A percentile compares a stretch with the other conserved stretches of the same genome.
These are phyloP conservation scores for Pelobates cultripes DNA, from an alignment of 2,797 vertebrate species.

Conservation along the genomic window DNA sequence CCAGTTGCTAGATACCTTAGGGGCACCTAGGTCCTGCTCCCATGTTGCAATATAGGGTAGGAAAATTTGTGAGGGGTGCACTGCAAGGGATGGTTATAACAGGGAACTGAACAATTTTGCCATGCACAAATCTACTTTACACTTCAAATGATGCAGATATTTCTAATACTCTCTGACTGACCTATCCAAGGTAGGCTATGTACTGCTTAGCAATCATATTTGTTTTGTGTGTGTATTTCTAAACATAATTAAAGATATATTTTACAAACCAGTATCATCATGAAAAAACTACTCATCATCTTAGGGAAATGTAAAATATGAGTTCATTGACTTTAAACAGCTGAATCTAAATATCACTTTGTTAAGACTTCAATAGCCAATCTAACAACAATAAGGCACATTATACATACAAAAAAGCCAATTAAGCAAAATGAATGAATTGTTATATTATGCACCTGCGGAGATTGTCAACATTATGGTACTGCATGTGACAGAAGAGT, in stretches of 20 bases:
- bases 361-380: slow-evolving; percentile 50
- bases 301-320: slow-evolving; percentile 21
- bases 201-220: too few relatives aligned
- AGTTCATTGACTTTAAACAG: slow-evolving; percentile 29
- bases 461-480: slow-evolving; percentile 33
- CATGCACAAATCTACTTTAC: too few relatives aligned
- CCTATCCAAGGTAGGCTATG: too few relatives aligned
- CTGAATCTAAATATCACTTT: slow-evolving; percentile 48
- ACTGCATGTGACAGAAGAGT: slow-evolving; percentile 18
- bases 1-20: too few relatives aligned
- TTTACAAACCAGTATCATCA: not conserved
- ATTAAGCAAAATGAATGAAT: slow-evolving; percentile 41
- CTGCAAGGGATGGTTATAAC: too few relatives aligned
- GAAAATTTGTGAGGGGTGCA: too few relatives aligned
- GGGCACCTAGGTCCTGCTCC: too few relatives aligned
- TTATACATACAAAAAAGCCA: slow-evolving; percentile 45
- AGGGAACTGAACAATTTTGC: too few relatives aligned
- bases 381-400: slow-evolving; percentile 47
- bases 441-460: slow-evolving; percentile 43
- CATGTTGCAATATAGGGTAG: too few relatives aligned
- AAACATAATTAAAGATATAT: not conserved
- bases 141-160: too few relatives aligned
- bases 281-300: not conserved
- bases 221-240: too few relatives aligned
- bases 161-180: too few relatives aligned